Conservation (phyloP, 2,113 vertebrate genomes). For the Ptilonorhynchus violaceus region DNA sequence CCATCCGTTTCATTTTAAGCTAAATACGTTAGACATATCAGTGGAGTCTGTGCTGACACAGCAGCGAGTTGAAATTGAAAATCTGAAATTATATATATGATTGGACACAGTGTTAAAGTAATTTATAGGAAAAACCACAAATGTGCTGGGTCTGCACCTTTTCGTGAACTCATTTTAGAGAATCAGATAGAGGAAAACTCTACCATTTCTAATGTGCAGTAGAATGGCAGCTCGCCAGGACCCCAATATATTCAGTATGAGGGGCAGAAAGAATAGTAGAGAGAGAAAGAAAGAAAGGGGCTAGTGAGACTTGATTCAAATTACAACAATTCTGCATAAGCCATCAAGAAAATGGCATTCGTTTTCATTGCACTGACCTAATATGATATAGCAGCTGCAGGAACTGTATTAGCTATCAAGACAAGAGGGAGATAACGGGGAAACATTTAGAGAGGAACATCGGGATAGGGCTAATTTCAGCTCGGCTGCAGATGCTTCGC, state of each 20-base stretch:
- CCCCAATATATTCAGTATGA: conserved; percentile 70
- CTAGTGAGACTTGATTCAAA: conserved; percentile 75
- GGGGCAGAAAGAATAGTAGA: conserved; percentile 52
- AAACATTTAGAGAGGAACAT: conserved; percentile 47
- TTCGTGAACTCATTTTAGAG: conserved; percentile 84
- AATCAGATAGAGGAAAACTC: conserved; percentile 86
- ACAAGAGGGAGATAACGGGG: conserved; percentile 73
- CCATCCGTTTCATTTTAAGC: conserved; percentile 88
- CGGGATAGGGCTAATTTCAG: conserved; percentile 57
- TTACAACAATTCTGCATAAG: conserved; percentile 81
- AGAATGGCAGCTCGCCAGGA: conserved; percentile 80
- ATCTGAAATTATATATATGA: conserved; percentile 91
- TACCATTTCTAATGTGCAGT: conserved; percentile 85
- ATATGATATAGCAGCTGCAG: conserved; percentile 69
- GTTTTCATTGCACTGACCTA: conserved; percentile 77
- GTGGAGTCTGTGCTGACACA: conserved; percentile 88
- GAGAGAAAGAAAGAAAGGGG: conserved; percentile 45
- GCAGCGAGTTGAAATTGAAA: conserved; percentile 89
- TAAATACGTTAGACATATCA: conserved; percentile 88
- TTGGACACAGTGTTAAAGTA: conserved; percentile 90
- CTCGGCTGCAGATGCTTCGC: not conserved
- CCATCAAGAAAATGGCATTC: conserved; percentile 77
- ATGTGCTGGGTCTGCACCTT: conserved; percentile 89
- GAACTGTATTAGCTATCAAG: conserved; percentile 73
- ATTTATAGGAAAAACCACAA: conserved; percentile 87